phyloP scores from a whole-genome alignment of 2,888 invertebrate genomes.

The Eilema caniola region DNA sequence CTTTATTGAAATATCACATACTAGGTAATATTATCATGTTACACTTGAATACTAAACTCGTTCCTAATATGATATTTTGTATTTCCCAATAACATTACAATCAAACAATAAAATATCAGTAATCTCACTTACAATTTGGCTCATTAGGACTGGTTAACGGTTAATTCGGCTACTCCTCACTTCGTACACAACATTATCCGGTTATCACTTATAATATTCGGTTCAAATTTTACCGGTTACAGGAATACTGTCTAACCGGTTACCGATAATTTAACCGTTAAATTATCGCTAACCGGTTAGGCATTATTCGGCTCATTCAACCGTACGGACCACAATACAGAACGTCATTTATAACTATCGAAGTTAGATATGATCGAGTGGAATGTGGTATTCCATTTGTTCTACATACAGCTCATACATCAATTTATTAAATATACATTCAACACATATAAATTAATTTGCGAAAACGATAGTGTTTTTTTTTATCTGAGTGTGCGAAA shows the following conservation, averaged over 20 bases:
- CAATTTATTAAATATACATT: constrained; percentile 5
- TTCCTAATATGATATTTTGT: too few relatives aligned
- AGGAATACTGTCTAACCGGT: constrained; percentile 30
- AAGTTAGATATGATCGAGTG: constrained; percentile 39
- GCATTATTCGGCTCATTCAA: constrained; percentile 45
- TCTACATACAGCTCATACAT: constrained; percentile 14
- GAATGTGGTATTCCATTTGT: constrained; percentile 49
- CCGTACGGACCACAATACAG: constrained; percentile 34
- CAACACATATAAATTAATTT: constrained; percentile 7
- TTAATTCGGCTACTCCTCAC: constrained; percentile 38
- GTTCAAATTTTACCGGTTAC: constrained; percentile 23
- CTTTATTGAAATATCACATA: too few relatives aligned
- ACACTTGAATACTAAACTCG: too few relatives aligned
- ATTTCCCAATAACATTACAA: constrained; percentile 36
- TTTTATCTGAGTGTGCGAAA: not conserved
- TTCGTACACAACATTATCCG: constrained; percentile 12
- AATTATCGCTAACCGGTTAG: constrained; percentile 37
- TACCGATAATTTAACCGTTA: not conserved
- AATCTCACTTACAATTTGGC: constrained; percentile 69
- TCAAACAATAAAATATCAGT: constrained; percentile 37
- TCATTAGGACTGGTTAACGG: constrained; percentile 62
- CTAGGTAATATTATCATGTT: too few relatives aligned
- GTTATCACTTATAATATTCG: constrained; percentile 22
- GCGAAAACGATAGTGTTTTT: not conserved
- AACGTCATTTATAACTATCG: constrained; percentile 30